Conservation (phyloP, 1,140 invertebrate genomes). For the Drosophila punjabiensis region DNA sequence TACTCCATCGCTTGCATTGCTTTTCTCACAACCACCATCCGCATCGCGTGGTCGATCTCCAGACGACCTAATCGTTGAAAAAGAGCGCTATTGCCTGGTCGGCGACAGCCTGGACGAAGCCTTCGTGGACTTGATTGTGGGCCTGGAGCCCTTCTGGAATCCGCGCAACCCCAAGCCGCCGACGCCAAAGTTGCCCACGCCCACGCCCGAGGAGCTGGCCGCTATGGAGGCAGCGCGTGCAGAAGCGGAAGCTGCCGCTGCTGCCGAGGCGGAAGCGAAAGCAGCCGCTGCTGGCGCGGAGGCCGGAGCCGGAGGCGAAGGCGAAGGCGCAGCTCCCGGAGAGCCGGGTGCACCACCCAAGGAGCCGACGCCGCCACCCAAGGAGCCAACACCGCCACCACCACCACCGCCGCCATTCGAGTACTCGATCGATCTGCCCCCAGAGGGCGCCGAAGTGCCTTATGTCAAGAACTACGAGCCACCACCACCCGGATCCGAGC, state of each 20-base stretch:
- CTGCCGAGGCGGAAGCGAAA: constrained; percentile 69
- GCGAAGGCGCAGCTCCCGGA: constrained; percentile 85
- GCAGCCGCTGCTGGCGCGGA: constrained; percentile 67
- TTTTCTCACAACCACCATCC: constrained; percentile 46
- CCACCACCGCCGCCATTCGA: constrained; percentile 86
- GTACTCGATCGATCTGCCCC: constrained; percentile 84
- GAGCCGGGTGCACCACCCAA: constrained; percentile 75
- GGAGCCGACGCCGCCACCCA: constrained; percentile 70
- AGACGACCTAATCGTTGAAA: constrained; percentile 99
- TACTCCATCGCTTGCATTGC: constrained; percentile 60
- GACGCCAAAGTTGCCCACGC: constrained; percentile 82
- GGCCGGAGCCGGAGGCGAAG: constrained; percentile 69
- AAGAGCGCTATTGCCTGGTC: constrained; percentile 99
- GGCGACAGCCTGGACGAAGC: constrained; percentile 98
- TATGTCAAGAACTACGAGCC: constrained; percentile 84
- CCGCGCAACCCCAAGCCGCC: constrained; percentile 82
- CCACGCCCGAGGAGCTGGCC: constrained; percentile 78
- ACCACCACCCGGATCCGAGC: constrained; percentile 85
- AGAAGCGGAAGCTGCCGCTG: constrained; percentile 71
- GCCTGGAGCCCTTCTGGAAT: constrained; percentile 86
- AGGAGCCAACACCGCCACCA: constrained; percentile 84
- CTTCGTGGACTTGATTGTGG: constrained; percentile 96
- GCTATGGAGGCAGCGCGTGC: constrained; percentile 76
- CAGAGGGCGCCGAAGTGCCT: constrained; percentile 85
- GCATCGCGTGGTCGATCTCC: constrained; percentile 69